Base-by-base conservation (phyloP, 2,888 invertebrate genomes). In the Coecobrya sp. region DNA sequence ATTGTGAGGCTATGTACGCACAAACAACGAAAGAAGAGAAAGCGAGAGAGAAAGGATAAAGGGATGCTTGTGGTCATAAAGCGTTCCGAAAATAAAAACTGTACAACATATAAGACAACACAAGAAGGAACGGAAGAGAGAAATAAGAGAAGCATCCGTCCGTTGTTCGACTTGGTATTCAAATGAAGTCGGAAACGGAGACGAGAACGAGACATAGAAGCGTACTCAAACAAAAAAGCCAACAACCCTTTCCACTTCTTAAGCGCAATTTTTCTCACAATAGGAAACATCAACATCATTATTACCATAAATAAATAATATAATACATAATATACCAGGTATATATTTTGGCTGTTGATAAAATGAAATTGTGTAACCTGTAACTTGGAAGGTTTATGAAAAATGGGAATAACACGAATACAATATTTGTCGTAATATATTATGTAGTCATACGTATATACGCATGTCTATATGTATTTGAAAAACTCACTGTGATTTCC, bases 401-500 rank as follows among this genome's bases (percentile, higher is more conserved):
- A 10, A 11, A 49, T 7, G 49, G 49, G 49, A 49, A 11, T 16
- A 13, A 16, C 16, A 36, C 36, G 36, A 36, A 7, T n/a, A n/a
- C n/a, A 36, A 36, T 36, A 36, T 36, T n/a, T n/a, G n/a, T n/a
- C n/a, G n/a, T n/a, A n/a, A 36, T 36, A 36, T 36, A 36, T 4
- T 36, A 36, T 36, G 19, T 19, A 19, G 55, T n/a, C 7, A 25
- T 7, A 19, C 19, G 22, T 62, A 62, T 7, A 19, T n/a, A 62
- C 7, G 22, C 10, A 62, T 2, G 42, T 36, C n/a, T 70, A 36
- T 2, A 19, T 70, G n/a, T 70, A 70, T n/a, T 10, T 1, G 25
- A 68, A 49, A 59, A 68, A 85, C 90, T 85, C 85, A 90, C 90
- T 85, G 90, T n/a, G 62, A 22, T 76, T 49, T 84, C 90, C 90